Conservation (phyloP, 2,888 invertebrate species). For the Poecilus cupreus region DNA sequence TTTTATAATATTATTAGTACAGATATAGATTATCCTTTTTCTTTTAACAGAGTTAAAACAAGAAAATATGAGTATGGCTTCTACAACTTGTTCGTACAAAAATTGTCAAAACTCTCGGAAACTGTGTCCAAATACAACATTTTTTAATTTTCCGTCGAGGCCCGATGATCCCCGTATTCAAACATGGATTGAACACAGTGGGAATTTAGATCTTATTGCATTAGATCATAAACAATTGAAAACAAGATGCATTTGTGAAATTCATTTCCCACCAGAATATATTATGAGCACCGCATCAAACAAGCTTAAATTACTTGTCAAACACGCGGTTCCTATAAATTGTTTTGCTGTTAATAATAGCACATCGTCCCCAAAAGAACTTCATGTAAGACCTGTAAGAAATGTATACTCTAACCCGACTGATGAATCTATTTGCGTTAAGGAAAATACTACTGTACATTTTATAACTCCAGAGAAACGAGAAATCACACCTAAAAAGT, state of each 20-base stretch:
- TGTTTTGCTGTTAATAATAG: neutral
- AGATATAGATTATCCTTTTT: no score
- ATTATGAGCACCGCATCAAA: constrained; percentile 1
- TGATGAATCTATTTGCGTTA: neutral
- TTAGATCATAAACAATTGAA: neutral
- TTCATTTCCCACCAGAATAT: neutral
- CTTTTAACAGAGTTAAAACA: no score
- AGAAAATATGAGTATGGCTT: no score
- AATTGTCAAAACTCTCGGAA: neutral
- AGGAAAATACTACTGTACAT: neutral
- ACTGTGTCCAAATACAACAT: neutral
- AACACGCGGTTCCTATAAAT: neutral
- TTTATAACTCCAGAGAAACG: neutral
- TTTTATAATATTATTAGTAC: no score
- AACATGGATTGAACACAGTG: constrained; percentile 32
- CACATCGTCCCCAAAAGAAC: no score
- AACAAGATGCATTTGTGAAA: constrained; percentile 12
- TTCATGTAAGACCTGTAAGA: neutral
- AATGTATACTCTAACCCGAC: neutral
- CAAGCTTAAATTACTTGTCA: neutral
- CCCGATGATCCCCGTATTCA: neutral
- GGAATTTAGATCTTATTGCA: neutral
- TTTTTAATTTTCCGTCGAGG: neutral
- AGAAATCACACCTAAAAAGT: neutral
- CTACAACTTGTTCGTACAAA: neutral